Conservation (phyloP, 2,113 vertebrate genomes). For the Macrotis lagotis region DNA sequence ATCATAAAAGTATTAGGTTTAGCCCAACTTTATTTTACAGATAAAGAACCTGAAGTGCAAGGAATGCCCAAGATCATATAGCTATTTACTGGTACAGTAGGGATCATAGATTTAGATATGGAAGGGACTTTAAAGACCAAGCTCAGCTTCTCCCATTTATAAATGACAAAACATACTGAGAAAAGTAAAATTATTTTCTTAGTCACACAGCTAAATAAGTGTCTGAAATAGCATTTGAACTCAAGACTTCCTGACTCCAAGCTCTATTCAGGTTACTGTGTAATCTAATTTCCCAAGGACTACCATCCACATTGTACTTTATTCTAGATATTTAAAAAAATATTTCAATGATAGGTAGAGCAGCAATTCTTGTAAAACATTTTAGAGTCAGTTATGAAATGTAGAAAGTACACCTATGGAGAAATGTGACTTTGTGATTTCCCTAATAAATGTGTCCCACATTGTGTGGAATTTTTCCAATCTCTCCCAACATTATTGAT, state of each 20-base stretch:
- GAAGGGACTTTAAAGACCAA: neutral
- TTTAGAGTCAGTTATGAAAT: neutral
- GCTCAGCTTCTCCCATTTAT: neutral
- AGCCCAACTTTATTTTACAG: constrained; percentile 18
- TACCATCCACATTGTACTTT: neutral
- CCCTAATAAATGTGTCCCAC: neutral
- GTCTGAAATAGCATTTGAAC: neutral
- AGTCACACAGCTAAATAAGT: neutral
- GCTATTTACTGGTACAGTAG: neutral
- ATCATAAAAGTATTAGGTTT: neutral
- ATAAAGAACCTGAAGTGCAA: constrained; percentile 30
- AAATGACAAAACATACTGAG: neutral
- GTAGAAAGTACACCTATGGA: neutral
- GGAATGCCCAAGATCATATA: neutral
- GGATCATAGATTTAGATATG: neutral
- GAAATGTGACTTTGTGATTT: neutral
- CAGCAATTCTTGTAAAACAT: neutral
- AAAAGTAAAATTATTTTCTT: neutral
- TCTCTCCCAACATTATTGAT: neutral
- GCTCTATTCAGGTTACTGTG: neutral
- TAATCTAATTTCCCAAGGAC: neutral
- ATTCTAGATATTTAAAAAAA: constrained; percentile 32
- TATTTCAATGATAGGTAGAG: neutral
- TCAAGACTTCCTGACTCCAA: neutral
- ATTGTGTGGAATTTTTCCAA: neutral